Evolutionary conservation across 1,140 invertebrate genomes (phyloP).

Genomic region (Stegodyphus dumicola): DNA sequence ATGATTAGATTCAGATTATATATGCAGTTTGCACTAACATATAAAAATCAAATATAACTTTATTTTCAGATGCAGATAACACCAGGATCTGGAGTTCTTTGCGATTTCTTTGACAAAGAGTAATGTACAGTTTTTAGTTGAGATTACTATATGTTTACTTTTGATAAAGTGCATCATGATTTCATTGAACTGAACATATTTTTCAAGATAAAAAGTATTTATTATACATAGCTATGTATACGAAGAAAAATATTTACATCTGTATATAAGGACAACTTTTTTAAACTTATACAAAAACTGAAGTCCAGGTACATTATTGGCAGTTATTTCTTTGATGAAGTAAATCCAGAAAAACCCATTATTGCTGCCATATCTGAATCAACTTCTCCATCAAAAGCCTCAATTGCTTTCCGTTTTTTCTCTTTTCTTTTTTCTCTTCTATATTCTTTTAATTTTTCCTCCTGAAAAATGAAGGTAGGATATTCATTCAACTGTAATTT

Average conservation of each 20-base stretch:
- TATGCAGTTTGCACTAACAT: neutral
- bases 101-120: neutral
- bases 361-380: constrained; percentile 87
- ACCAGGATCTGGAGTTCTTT: neutral
- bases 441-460: constrained; percentile 94
- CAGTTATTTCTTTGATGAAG: constrained; percentile 82
- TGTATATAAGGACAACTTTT: neutral
- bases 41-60: neutral
- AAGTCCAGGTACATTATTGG: neutral
- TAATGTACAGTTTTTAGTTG: neutral
- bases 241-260: neutral
- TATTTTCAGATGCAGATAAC: neutral
- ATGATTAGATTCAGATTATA: neutral
- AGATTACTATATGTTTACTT: no score
- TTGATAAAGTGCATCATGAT: neutral
- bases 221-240: neutral
- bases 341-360: constrained; percentile 98
- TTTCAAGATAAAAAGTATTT: neutral
- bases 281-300: neutral
- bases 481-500: no score
- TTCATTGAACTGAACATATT: neutral
- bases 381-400: constrained; percentile 75
- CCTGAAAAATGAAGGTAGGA: constrained; percentile 70
- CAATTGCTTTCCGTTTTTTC: constrained; percentile 84
- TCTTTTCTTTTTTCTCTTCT: constrained; percentile 90